Conservation (phyloP, 2,888 invertebrate species). For the Deroplatys truncata region DNA sequence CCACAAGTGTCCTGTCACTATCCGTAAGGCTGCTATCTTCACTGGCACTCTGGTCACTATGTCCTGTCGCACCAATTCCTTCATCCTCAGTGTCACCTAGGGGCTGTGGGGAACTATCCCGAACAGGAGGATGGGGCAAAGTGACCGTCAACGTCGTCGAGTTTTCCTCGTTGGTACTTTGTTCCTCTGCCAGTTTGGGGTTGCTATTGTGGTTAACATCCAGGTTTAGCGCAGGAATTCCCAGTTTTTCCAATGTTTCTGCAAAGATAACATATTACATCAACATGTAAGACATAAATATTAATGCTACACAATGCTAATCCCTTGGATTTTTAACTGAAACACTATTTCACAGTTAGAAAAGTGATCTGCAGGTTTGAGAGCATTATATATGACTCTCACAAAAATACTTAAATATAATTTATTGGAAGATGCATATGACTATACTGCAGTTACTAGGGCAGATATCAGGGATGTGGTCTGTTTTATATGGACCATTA, state of each 20-base stretch:
- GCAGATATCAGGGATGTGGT: too few relatives aligned
- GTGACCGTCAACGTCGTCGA: background rate
- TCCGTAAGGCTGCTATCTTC: conserved; percentile 74
- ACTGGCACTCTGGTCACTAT: conserved; percentile 63
- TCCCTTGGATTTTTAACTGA: too few relatives aligned
- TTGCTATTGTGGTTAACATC: conserved; percentile 27
- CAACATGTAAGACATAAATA: background rate
- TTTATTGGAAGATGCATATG: too few relatives aligned
- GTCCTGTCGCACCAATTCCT: conserved; percentile 32
- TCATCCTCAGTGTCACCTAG: conserved; percentile 29
- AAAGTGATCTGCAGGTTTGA: too few relatives aligned
- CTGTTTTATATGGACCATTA: too few relatives aligned
- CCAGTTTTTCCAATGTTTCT: conserved; percentile 48
- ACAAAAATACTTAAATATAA: too few relatives aligned
- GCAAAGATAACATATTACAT: conserved; percentile 25
- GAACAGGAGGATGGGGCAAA: background rate
- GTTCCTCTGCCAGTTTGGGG: background rate
- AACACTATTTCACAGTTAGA: too few relatives aligned
- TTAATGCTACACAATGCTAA: background rate
- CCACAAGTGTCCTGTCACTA: conserved; percentile 62
- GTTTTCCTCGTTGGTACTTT: conserved; percentile 12
- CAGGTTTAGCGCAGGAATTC: conserved; percentile 48
- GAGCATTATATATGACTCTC: too few relatives aligned
- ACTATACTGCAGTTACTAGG: too few relatives aligned
- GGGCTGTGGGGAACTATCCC: conserved; percentile 33